Percentiles rank a stretch among this genome's conserved stretches.
These are phyloP conservation scores for Rhodinocichla rosea DNA, from an alignment of 2,113 vertebrate genomes.

Conservation along the genomic window DNA sequence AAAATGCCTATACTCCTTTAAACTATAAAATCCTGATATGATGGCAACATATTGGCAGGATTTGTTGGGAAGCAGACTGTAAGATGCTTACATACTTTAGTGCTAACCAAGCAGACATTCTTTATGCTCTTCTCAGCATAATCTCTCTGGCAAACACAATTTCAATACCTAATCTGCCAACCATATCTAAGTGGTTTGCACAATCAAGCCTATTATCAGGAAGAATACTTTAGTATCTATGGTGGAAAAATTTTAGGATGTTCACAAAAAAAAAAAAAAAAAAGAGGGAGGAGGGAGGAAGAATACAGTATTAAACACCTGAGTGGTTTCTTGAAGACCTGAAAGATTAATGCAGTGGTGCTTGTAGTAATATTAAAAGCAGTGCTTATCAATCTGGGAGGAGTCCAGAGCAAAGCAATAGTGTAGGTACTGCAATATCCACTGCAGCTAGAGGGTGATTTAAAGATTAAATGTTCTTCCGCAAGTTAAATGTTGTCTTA, in stretches of 20 bases:
- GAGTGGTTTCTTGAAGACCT: not conserved
- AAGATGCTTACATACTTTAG: not conserved
- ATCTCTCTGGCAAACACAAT: not conserved
- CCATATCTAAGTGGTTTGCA: not conserved
- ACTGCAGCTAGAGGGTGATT: not conserved
- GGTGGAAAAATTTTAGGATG: not conserved
- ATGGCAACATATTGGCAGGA: not conserved
- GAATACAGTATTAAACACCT: not conserved
- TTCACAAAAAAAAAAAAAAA: not conserved
- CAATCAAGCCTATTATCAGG: not conserved
- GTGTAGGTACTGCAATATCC: not conserved
- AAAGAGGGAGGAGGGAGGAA: accelerated
- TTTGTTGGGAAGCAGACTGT: not conserved
- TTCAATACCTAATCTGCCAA: not conserved
- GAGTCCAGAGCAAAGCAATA: not conserved
- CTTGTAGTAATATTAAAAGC: not conserved
- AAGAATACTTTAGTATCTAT: not conserved
- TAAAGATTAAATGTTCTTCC: not conserved
- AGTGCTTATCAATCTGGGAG: not conserved
- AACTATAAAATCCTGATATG: not conserved
- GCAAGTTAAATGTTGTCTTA: not conserved
- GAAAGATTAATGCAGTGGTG: not conserved
- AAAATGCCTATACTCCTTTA: not conserved
- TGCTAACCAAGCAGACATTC: not conserved
- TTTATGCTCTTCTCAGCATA: not conserved